These are phyloP conservation scores for Pyxicephalus adspersus DNA, from an alignment of 2,113 vertebrate genomes.

Conservation along the genomic window DNA sequence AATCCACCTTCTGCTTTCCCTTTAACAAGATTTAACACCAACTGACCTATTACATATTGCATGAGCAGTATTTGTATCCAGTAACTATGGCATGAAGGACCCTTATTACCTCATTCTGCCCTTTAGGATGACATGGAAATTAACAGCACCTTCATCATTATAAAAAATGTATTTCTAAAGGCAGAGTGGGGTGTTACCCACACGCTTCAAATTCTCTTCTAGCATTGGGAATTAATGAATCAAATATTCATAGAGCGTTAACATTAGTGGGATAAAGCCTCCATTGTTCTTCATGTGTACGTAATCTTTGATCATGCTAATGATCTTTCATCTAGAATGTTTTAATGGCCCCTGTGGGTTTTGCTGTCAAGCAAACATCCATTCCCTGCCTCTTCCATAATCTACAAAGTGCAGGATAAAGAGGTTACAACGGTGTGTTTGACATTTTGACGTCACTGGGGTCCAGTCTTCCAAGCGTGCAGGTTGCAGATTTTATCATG, in stretches of 20 bases:
- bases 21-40: neutral
- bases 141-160: neutral
- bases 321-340: constrained; percentile 44
- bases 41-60: neutral
- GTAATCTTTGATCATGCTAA: constrained; percentile 45
- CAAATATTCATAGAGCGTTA: neutral
- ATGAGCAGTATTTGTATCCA: neutral
- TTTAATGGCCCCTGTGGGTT: constrained; percentile 40
- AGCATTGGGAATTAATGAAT: constrained; percentile 34
- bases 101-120: constrained; percentile 9
- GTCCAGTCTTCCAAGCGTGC: neutral
- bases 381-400: constrained; percentile 15
- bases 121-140: neutral
- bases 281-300: constrained; percentile 39
- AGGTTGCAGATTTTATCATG: constrained; percentile 50
- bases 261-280: constrained; percentile 22
- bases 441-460: neutral
- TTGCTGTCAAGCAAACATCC: constrained; percentile 30
- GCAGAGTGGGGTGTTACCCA: constrained; percentile 10
- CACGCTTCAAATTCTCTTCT: constrained; percentile 15
- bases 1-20: too few relatives aligned
- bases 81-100: neutral
- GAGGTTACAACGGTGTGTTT: constrained; percentile 12
- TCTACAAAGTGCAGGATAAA: neutral
- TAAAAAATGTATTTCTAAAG: constrained; percentile 17